These are phyloP conservation scores for Apamea crenata DNA, from an alignment of 2,888 invertebrate genomes.

Conservation along the genomic window DNA sequence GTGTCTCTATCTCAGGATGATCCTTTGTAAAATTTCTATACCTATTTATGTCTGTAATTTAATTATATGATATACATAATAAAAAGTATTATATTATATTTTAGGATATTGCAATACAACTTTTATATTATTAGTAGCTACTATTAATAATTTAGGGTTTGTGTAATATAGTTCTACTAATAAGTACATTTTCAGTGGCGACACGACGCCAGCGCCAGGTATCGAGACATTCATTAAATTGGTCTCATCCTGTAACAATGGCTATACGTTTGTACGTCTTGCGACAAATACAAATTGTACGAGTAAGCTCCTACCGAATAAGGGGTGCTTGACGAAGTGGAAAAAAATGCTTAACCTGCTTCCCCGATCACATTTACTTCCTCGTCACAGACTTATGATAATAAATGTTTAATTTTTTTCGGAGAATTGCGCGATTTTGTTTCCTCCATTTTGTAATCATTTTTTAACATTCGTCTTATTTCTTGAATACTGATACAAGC, in stretches of 20 bases:
- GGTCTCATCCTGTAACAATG: slow-evolving; percentile 76
- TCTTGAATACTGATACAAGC: neutral
- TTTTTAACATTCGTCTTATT: slow-evolving; percentile 17
- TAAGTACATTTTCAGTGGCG: slow-evolving; percentile 73
- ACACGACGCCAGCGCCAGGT: slow-evolving; percentile 65
- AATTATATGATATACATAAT: too few species aligned
- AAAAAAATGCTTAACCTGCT: slow-evolving; percentile 85
- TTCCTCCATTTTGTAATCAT: slow-evolving; percentile 36
- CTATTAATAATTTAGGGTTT: too few species aligned
- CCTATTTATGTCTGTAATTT: too few species aligned
- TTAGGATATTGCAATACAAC: neutral
- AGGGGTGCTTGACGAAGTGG: slow-evolving; percentile 81
- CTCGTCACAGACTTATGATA: slow-evolving; percentile 79
- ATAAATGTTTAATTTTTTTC: slow-evolving; percentile 75
- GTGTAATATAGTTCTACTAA: slow-evolving; percentile 18
- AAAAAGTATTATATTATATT: too few species aligned
- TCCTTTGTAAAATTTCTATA: too few species aligned
- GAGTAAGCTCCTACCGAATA: slow-evolving; percentile 77
- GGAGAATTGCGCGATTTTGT: slow-evolving; percentile 39
- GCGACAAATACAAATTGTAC: slow-evolving; percentile 78
- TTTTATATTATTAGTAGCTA: slow-evolving; percentile 68
- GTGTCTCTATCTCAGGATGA: too few species aligned
- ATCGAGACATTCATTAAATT: slow-evolving; percentile 80
- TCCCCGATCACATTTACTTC: slow-evolving; percentile 84
- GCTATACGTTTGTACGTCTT: slow-evolving; percentile 74